Evolutionary conservation across 1,140 invertebrate genomes (phyloP), one percentile per base, ranked within the genome.

Genomic region (Chlorops oryzae): DNA sequence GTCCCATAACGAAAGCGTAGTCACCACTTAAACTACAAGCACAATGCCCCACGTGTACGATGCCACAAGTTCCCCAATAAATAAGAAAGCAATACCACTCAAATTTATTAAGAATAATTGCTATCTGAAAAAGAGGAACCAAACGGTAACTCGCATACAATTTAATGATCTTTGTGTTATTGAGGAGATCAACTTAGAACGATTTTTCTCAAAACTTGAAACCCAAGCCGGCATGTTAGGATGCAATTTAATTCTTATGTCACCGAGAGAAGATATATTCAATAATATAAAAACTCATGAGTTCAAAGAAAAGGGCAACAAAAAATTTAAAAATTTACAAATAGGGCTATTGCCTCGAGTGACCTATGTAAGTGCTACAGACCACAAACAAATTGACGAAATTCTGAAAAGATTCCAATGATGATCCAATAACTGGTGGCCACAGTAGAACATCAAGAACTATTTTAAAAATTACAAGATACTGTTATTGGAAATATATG

Each of bases 301-400:
- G 24, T 48, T 38, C 25, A 34, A 46, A 46, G 15, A 34, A 32
- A 46, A 17, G 7, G 27, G 27, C 9, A 46, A 46, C n/a, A 15
- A 20, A 47, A n/a, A 15, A 23, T 24, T 47, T 12, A 38, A 22
- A 22, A 38, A 47, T 38, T 24, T 47, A 47, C 22, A 37, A 47
- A 38, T 47, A 21, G 46, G 4, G 3, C 13, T 38, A 47, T n/a
- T n/a, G 7, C 18, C 32, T 7, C 15, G 10, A 37, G n/a, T 25
- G 13, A 38, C 15, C 5, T n/a, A 10, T 22, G 17, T 47, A n/a
- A n/a, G n/a, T n/a, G n/a, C n/a, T 24, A 15, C 13, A 20, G 15
- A 34, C 35, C 32, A 46, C 7, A 32, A 10, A 32, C n/a, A 18
- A 46, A 34, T 20, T 18, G 9, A 5, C 5, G 3, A 5, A 21